Percentiles rank a stretch among this genome's conserved stretches.
Evolutionary conservation across 2,797 vertebrate species (phyloP).

Genomic region (Alosa sapidissima): DNA sequence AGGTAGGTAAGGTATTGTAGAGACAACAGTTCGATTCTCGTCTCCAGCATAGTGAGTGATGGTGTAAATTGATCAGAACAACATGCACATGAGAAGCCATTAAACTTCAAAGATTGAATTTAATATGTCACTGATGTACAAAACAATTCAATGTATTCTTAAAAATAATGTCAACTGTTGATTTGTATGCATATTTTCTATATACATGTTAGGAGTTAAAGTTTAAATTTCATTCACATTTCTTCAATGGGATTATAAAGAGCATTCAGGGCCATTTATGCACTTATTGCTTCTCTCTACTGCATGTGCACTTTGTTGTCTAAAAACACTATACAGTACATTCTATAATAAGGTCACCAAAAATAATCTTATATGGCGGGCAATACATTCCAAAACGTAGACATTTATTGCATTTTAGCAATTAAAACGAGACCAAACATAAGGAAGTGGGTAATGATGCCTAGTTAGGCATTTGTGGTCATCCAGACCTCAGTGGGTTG

Average conservation of each 20-base stretch:
- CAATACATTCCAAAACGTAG: constrained; percentile 17
- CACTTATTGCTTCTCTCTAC: constrained; percentile 80
- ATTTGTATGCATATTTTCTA: constrained; percentile 74
- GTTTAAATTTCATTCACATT: constrained; percentile 61
- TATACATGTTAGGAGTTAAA: constrained; percentile 66
- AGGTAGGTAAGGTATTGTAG: no score
- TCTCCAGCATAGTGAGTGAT: neutral
- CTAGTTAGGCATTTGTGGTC: neutral
- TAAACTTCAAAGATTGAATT: constrained; percentile 57
- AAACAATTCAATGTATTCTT: constrained; percentile 74
- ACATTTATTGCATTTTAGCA: constrained; percentile 22
- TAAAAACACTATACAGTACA: constrained; percentile 64
- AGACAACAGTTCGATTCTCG: neutral
- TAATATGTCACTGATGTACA: constrained; percentile 55
- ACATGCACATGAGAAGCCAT: neutral
- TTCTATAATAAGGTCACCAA: constrained; percentile 34
- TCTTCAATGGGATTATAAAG: constrained; percentile 73
- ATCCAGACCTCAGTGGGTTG: neutral
- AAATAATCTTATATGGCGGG: constrained; percentile 16
- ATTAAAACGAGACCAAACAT: constrained; percentile 5
- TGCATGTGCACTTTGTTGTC: constrained; percentile 73
- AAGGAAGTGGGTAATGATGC: neutral
- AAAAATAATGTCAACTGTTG: constrained; percentile 81
- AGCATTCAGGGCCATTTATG: constrained; percentile 66
- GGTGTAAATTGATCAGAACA: neutral